Evolutionary conservation across 2,888 invertebrate species (phyloP), one percentile per base, ranked within the genome.

Genomic region (Cerastoderma edule): DNA sequence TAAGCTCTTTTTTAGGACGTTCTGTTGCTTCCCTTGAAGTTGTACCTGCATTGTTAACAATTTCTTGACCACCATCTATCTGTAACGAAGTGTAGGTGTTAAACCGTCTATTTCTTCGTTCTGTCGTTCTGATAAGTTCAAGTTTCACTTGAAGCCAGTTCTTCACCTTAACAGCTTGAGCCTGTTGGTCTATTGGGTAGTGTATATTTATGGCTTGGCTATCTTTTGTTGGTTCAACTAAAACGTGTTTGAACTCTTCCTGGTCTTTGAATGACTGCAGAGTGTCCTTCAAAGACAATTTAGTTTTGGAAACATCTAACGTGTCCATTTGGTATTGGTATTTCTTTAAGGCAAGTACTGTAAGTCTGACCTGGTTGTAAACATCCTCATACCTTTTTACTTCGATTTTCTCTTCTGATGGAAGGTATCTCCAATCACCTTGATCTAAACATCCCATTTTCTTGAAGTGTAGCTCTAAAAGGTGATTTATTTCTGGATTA

Each of bases 141-240:
- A 64, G 24, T 10, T 27, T 22, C 19, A 64, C 24, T 46, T 46
- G 27, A 10, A 64, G 46, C 30, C 27, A 28, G n/a, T 44, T 39
- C 46, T 64, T 64, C 27, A 56, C 32, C 19, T 56, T 32, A 19
- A 27, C 5, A 28, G 46, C 46, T 22, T 8, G 27, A 44, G 44
- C 27, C 19, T 44, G 28, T 44, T 44, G 28, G 2, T 64, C 46
- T 16, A 46, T 27, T 6, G 46, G 64, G 46, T 46, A 39, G 28
- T 64, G 64, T 19, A 64, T 64, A 13, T 64, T 28, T 3, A 64
- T 46, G 2, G 22, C 64, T 27, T 44, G 27, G 13, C 46, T 28
- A 13, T 24, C 28, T 32, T 8, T 56, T 30, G 32, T n/a, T n/a
- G 19, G 28, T 44, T 64, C 46, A 10, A 64, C 5, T 2, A 64